Evolutionary conservation across 64 coral and sea anemone species (phyloP).

Genomic region (Acropora yongei): DNA sequence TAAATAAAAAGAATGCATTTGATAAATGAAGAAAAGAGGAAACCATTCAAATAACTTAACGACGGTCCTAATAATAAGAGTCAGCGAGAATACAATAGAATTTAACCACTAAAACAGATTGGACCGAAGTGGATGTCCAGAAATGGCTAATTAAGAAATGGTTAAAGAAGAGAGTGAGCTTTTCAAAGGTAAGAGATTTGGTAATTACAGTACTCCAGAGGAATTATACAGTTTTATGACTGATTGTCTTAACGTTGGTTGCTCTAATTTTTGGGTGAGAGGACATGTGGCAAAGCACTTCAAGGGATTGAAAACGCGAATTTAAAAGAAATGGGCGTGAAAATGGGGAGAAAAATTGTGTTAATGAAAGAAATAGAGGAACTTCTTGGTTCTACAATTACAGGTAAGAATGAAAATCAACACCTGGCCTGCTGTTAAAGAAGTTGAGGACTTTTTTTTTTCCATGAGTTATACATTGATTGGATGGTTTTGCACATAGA

Average conservation of each 20-base stretch:
- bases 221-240: too few species aligned
- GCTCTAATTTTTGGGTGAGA: not conserved
- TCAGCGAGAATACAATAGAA: too few species aligned
- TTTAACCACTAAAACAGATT: too few species aligned
- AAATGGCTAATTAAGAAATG: not conserved
- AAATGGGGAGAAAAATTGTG: not conserved
- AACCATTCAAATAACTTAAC: too few species aligned
- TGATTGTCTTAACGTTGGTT: not conserved
- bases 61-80: too few species aligned
- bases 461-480: not conserved
- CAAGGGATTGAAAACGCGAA: not conserved
- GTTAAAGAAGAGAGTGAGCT: not conserved
- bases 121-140: too few species aligned
- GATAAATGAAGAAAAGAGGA: too few species aligned
- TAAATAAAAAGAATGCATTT: too few species aligned
- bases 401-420: not conserved
- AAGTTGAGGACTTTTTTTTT: not conserved
- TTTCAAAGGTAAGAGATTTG: not conserved
- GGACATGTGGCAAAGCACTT: not conserved
- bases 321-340: not conserved
- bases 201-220: too few species aligned
- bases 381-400: not conserved
- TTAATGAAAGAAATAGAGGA: not conserved
- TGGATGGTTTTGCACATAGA: not conserved
- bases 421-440: not conserved